Evolutionary conservation across 1,140 invertebrate species (phyloP), one percentile per base, ranked within the genome.

Genomic region (Octopus sinensis): DNA sequence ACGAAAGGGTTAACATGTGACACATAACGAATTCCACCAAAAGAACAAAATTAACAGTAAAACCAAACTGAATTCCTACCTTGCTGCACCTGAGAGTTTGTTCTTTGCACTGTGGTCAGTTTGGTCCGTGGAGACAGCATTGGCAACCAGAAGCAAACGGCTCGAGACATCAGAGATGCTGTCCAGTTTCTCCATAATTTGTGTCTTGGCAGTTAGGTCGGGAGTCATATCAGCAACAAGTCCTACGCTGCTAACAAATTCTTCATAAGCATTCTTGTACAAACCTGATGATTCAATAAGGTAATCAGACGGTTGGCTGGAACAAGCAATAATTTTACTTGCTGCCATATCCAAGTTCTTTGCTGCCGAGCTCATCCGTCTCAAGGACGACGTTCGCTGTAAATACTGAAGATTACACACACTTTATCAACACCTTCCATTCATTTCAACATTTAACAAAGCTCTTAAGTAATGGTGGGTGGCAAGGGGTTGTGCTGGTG

Each of bases 211-310:
- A 13, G 30, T 13, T 9, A 6, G 7, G 13, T 73, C 68, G 7
- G 68, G 30, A 0, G 68, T 23, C 17, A 73, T 13, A 73, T 73
- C 68, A 73, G 17, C 68, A 73, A 73, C 68, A 12, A 73, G 17
- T 9, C 68, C 68, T 23, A 73, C 5, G 13, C 30, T 73, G 13
- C 17, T 23, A 5, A 17, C 68, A 43, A 43, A 43, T 73, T 73
- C 68, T 73, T 73, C 68, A 73, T 73, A 73, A 5, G 68, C 68
- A 23, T 23, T 73, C 13, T 73, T 73, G 30, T 73, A 73, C 68
- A n/a, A 6, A 17, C 68, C 68, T 10, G 30, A n/a, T 1, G 17
- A 73, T 23, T n/a, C 30, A 73, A n/a, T 23, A 17, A 73, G 17
- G 13, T 23, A 73, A n/a, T 73, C 68, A n/a, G 68, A 5, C 6